These are phyloP conservation scores for Cryptocheilus praepositus DNA, from an alignment of 2,888 invertebrate genomes.

Conservation along the genomic window DNA sequence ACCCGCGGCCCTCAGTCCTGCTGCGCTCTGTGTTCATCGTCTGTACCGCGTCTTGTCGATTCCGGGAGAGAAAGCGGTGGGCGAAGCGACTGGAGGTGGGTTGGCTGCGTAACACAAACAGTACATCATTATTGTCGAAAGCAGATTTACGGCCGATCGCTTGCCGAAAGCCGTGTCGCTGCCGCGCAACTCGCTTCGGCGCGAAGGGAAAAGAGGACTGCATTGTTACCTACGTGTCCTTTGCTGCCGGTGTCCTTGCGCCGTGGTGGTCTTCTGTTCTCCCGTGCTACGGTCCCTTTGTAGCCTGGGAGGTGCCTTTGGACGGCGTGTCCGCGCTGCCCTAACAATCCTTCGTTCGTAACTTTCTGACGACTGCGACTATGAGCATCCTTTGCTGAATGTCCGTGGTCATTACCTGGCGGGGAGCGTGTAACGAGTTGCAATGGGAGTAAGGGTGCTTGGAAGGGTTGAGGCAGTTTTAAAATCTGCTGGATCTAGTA, in stretches of 20 bases:
- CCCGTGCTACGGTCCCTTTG: background rate
- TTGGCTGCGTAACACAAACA: conserved; percentile 41
- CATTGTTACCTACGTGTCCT: conserved; percentile 54
- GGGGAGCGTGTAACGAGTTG: conserved; percentile 39
- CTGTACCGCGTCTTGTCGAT: no score
- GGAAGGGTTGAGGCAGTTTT: no score
- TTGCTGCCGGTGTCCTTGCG: conserved; percentile 5
- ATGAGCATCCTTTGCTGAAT: conserved; percentile 11
- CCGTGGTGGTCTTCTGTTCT: conserved; percentile 4
- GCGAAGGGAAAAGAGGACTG: conserved; percentile 54
- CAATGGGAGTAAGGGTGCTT: conserved; percentile 24
- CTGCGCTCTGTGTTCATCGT: background rate
- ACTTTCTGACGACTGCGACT: conserved; percentile 34
- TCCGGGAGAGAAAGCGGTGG: background rate
- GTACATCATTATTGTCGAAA: conserved; percentile 64
- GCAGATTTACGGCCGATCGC: conserved; percentile 64
- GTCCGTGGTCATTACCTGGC: conserved; percentile 43
- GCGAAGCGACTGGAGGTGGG: conserved; percentile 8
- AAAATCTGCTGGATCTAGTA: no score
- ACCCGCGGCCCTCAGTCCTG: background rate
- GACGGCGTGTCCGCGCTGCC: conserved; percentile 15
- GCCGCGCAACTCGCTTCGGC: conserved; percentile 56
- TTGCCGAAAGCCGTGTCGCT: conserved; percentile 51
- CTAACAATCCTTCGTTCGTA: conserved; percentile 41
- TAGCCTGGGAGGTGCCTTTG: no score